A percentile compares a stretch with the other conserved stretches of the same genome.
phyloP scores from a whole-genome alignment of 2,888 invertebrate species.

The Hyposoter dolosus region DNA sequence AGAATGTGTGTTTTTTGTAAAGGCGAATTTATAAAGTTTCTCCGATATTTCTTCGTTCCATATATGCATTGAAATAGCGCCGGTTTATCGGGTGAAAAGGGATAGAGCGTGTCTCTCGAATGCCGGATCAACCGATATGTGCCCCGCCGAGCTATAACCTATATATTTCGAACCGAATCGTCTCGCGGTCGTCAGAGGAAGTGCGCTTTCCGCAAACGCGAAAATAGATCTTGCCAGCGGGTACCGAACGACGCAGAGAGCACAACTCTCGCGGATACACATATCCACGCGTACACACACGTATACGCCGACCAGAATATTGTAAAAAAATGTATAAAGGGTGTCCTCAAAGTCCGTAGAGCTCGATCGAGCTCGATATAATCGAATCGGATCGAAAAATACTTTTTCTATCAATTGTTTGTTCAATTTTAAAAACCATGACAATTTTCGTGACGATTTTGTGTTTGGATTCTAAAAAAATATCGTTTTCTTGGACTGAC shows the following conservation, averaged over 20 bases:
- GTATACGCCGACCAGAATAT: neutral
- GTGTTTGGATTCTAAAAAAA: too few species aligned
- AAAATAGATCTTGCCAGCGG: slow-evolving; percentile 75
- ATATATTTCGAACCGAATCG: slow-evolving; percentile 24
- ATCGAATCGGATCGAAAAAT: too few species aligned
- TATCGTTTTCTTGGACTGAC: too few species aligned
- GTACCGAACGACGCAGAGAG: slow-evolving; percentile 13
- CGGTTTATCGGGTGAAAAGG: neutral
- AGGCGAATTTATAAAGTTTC: neutral
- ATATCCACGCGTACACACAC: neutral
- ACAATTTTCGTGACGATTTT: too few species aligned
- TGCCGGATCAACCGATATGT: slow-evolving; percentile 11
- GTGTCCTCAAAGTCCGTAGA: neutral
- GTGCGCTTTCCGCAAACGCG: slow-evolving; percentile 74
- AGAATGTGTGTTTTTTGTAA: neutral
- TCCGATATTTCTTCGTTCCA: neutral
- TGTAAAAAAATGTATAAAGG: neutral
- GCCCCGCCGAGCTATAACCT: neutral
- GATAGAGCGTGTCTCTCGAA: slow-evolving; percentile 9
- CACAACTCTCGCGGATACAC: slow-evolving; percentile 10
- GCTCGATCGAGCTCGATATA: too few species aligned
- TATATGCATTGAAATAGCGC: neutral
- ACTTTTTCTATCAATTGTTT: too few species aligned
- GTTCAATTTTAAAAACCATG: too few species aligned
- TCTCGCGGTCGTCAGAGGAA: slow-evolving; percentile 63